phyloP scores from a whole-genome alignment of 2,888 invertebrate genomes.

The Ormyrus pomaceus region DNA sequence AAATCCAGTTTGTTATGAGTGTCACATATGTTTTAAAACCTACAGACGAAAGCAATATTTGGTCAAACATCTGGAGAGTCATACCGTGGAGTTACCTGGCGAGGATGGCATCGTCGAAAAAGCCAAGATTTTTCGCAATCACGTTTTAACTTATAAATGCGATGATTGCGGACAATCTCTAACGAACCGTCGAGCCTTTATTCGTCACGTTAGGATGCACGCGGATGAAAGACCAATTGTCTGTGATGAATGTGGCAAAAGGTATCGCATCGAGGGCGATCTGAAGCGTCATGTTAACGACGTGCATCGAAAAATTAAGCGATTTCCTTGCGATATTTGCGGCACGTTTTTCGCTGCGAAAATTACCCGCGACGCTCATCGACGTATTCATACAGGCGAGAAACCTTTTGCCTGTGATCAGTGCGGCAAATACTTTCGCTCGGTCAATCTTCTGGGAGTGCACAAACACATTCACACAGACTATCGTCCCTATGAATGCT shows the following conservation, averaged over 20 bases:
- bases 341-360: slow-evolving; percentile 44
- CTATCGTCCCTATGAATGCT: slow-evolving; percentile 74
- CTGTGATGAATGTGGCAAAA: slow-evolving; percentile 74
- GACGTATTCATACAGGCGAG: slow-evolving; percentile 74
- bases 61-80: slow-evolving; percentile 16
- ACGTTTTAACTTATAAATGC: slow-evolving; percentile 2
- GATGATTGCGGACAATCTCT: slow-evolving; percentile 73
- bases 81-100: not conserved
- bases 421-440: slow-evolving; percentile 76
- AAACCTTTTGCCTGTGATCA: slow-evolving; percentile 73
- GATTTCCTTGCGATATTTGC: slow-evolving; percentile 78
- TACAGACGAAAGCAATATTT: slow-evolving; percentile 9
- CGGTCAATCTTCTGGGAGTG: slow-evolving; percentile 77
- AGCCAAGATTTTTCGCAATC: slow-evolving; percentile 1
- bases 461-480: slow-evolving; percentile 76
- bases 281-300: slow-evolving; percentile 77
- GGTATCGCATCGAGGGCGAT: slow-evolving; percentile 67
- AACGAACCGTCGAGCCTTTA: slow-evolving; percentile 71
- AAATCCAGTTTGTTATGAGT: slow-evolving; percentile 33
- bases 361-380: slow-evolving; percentile 65
- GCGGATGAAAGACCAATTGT: slow-evolving; percentile 74
- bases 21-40: slow-evolving; percentile 26
- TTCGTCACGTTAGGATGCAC: slow-evolving; percentile 77
- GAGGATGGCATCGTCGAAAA: slow-evolving; percentile 15
- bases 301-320: slow-evolving; percentile 69